A percentile compares a stretch with the other conserved stretches of the same genome.
Conservation (phyloP, 30 jellyfish, hydroid and myxozoan species). For the Euphysa ruthae region DNA sequence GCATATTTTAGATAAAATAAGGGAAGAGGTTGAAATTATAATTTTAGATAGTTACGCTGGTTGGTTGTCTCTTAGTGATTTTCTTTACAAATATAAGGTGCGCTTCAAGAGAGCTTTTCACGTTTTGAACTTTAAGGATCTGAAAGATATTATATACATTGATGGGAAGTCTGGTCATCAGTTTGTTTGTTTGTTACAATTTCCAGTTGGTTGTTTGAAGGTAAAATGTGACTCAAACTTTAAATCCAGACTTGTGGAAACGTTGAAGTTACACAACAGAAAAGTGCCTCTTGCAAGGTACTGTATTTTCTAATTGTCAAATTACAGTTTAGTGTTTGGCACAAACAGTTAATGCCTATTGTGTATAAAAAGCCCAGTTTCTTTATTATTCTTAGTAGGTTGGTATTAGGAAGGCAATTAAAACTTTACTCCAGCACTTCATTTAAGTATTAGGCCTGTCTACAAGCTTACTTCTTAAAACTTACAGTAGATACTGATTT, state of each 20-base stretch:
- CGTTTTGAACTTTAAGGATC: constrained; percentile 11
- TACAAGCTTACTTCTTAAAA: neutral
- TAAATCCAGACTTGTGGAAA: constrained; percentile 7
- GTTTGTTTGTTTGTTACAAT: constrained; percentile 28
- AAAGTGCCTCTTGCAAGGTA: constrained; percentile 65
- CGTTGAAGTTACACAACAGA: constrained; percentile 35
- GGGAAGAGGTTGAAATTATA: constrained; percentile 1
- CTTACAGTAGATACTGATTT: too few relatives aligned
- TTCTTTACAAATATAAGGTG: constrained; percentile 14
- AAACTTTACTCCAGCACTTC: too few relatives aligned
- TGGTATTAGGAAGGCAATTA: too few relatives aligned
- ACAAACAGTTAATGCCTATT: neutral
- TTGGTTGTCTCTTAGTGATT: constrained; percentile 26
- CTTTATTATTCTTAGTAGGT: too few relatives aligned
- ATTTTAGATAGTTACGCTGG: constrained; percentile 4
- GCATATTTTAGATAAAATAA: constrained; percentile 16
- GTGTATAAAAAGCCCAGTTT: neutral
- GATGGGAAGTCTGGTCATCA: constrained; percentile 75
- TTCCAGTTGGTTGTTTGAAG: constrained; percentile 16
- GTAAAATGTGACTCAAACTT: constrained; percentile 18
- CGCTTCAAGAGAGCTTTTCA: constrained; percentile 9
- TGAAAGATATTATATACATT: constrained; percentile 42
- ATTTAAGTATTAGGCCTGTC: neutral
- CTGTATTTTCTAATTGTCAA: neutral
- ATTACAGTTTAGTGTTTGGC: neutral